Evolutionary conservation across 2,113 vertebrate genomes (phyloP).

Genomic region (Perca flavescens): DNA sequence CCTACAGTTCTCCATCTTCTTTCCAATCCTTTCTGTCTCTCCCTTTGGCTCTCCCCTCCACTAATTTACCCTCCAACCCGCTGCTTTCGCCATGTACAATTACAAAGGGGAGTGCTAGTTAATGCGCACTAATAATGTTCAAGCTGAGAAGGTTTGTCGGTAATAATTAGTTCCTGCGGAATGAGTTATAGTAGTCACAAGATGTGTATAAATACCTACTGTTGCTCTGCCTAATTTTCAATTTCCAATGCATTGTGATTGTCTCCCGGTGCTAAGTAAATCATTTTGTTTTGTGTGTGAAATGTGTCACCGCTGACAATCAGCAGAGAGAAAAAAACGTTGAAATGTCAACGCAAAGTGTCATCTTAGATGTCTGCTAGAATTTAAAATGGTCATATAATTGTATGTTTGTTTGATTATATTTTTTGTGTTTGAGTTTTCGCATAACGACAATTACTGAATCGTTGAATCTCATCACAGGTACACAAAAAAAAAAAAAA

Average conservation of each 20-base stretch:
- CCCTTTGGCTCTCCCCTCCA: slow-evolving; percentile 75
- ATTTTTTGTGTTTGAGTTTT: slow-evolving; percentile 8
- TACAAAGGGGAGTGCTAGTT: slow-evolving; percentile 89
- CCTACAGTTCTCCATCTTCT: slow-evolving; percentile 62
- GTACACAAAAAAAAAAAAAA: slow-evolving; percentile 58
- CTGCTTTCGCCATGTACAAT: slow-evolving; percentile 88
- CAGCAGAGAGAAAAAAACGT: slow-evolving; percentile 38
- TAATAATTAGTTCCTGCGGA: slow-evolving; percentile 91
- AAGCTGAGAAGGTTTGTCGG: slow-evolving; percentile 89
- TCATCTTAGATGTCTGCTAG: slow-evolving; percentile 14
- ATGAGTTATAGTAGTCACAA: slow-evolving; percentile 83
- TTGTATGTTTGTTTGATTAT: not conserved
- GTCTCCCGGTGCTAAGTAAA: slow-evolving; percentile 65
- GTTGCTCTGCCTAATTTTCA: slow-evolving; percentile 75
- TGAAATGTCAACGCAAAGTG: not conserved
- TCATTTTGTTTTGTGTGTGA: slow-evolving; percentile 57
- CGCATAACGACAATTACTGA: slow-evolving; percentile 28
- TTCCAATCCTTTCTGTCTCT: slow-evolving; percentile 65
- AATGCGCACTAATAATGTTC: slow-evolving; percentile 89
- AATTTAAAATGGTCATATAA: slow-evolving; percentile 26
- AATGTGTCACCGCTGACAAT: slow-evolving; percentile 65
- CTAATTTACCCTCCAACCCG: slow-evolving; percentile 87
- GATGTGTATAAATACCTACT: slow-evolving; percentile 78
- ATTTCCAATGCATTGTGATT: slow-evolving; percentile 65
- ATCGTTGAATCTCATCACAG: slow-evolving; percentile 49